A percentile compares a stretch with the other conserved stretches of the same genome.
phyloP scores from a whole-genome alignment of 2,888 invertebrate genomes.

The Boloria selene region DNA sequence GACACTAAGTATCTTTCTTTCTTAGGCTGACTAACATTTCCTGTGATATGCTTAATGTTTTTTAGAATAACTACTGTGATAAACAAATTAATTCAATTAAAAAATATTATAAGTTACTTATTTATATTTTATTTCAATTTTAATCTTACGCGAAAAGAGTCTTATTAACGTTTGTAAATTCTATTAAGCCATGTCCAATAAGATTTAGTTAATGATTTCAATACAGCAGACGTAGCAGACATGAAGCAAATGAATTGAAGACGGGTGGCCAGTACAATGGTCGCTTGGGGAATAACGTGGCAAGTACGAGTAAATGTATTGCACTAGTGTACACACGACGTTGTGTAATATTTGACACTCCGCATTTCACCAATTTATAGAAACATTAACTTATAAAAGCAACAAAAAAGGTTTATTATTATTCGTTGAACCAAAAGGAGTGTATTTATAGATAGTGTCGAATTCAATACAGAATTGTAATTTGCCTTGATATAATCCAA shows the following conservation, averaged over 20 bases:
- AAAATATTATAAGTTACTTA: too few relatives aligned
- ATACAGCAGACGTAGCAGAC: conserved; percentile 22
- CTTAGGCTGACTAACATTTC: too few relatives aligned
- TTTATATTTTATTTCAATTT: too few relatives aligned
- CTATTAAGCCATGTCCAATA: conserved; percentile 11
- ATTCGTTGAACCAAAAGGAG: conserved; percentile 26
- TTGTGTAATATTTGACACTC: conserved; percentile 35
- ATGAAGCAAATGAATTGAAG: conserved; percentile 35
- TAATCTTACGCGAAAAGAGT: background rate
- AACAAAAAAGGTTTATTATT: conserved; percentile 25
- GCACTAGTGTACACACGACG: conserved; percentile 27
- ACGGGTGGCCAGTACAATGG: conserved; percentile 34
- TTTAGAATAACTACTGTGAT: too few relatives aligned
- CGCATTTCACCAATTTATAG: conserved; percentile 22
- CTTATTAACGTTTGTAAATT: background rate
- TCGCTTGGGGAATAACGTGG: conserved; percentile 39
- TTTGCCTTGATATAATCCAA: conserved; percentile 81
- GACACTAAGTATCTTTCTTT: too few relatives aligned
- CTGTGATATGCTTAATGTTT: too few relatives aligned
- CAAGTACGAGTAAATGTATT: conserved; percentile 41
- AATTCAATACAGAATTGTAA: conserved; percentile 75
- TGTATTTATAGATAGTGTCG: conserved; percentile 48
- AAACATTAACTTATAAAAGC: background rate
- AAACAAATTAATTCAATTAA: too few relatives aligned
- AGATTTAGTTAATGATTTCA: conserved; percentile 33